A percentile compares a stretch with the other conserved stretches of the same genome.
Conservation (phyloP, 2,797 vertebrate genomes). For the Sparus aurata region DNA sequence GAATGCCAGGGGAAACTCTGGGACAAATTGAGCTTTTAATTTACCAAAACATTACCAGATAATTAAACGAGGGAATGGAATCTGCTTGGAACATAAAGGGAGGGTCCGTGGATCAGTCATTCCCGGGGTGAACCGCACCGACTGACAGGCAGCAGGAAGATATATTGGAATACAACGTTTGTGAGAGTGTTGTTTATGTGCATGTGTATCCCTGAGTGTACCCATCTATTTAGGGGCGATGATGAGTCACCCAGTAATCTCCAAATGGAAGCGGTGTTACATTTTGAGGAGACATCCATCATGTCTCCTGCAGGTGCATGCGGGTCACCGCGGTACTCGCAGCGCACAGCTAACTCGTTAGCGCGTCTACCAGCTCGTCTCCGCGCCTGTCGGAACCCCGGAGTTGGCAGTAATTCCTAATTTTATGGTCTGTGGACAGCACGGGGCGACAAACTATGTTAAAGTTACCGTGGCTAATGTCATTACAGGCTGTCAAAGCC, state of each 20-base stretch:
- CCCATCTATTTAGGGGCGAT: constrained; percentile 46
- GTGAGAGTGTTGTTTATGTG: constrained; percentile 2
- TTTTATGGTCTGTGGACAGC: constrained; percentile 63
- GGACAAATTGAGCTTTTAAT: constrained; percentile 58
- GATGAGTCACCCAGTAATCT: constrained; percentile 68
- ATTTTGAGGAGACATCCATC: constrained; percentile 58
- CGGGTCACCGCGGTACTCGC: constrained; percentile 12
- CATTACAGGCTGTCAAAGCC: constrained; percentile 66
- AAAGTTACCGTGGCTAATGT: constrained; percentile 68
- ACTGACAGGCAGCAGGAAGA: constrained; percentile 38
- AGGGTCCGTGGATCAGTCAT: constrained; percentile 20
- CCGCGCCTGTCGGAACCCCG: constrained; percentile 31
- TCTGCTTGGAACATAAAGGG: constrained; percentile 28
- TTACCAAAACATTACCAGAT: constrained; percentile 55
- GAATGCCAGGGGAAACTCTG: constrained; percentile 33
- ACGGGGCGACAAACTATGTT: constrained; percentile 48
- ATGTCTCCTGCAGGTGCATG: constrained; percentile 41
- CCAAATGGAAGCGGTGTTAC: constrained; percentile 49
- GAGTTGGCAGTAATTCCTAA: constrained; percentile 60
- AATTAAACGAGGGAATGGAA: constrained; percentile 52
- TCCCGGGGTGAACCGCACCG: constrained; percentile 9
- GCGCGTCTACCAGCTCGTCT: constrained; percentile 31
- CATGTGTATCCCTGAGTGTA: constrained; percentile 35
- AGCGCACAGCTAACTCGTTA: constrained; percentile 33
- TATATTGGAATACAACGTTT: constrained; percentile 1